These are phyloP conservation scores for Daubentonia madagascariensis DNA, from an alignment of 2,113 vertebrate species.

Conservation along the genomic window DNA sequence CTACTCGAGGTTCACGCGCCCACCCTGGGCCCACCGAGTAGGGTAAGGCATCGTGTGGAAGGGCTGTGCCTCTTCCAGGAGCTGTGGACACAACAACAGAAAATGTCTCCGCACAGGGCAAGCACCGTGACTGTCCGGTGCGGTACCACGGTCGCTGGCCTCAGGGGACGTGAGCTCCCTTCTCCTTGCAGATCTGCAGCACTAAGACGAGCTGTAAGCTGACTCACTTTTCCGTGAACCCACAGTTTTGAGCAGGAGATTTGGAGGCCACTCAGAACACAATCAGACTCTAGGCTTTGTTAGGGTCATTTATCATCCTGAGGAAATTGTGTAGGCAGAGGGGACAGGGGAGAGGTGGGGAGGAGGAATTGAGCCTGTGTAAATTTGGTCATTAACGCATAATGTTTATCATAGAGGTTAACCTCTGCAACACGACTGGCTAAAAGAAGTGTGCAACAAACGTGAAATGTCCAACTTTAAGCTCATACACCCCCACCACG, in stretches of 20 bases:
- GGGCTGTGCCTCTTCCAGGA: not conserved
- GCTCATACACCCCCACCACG: not conserved
- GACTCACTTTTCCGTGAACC: not conserved
- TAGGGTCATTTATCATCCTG: not conserved
- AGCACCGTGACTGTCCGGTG: not conserved
- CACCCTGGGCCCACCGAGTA: not conserved
- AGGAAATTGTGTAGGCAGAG: not conserved
- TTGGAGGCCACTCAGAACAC: not conserved
- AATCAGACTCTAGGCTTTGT: not conserved
- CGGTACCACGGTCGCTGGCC: fast-evolving
- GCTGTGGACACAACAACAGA: too few species aligned
- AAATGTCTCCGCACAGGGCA: not conserved
- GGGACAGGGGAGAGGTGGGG: not conserved
- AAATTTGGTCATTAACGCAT: not conserved
- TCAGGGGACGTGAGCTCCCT: not conserved
- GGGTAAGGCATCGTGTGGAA: not conserved
- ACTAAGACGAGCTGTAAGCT: not conserved
- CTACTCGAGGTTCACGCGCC: fast-evolving
- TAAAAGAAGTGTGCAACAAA: not conserved
- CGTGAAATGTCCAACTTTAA: not conserved
- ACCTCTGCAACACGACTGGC: too few species aligned
- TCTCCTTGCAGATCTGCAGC: not conserved
- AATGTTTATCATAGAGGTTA: not conserved
- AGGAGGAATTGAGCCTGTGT: not conserved
- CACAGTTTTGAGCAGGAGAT: not conserved